Evolutionary conservation across 2,888 invertebrate species (phyloP), one percentile per base, ranked within the genome.

Genomic region (Trichogramma evanescens): DNA sequence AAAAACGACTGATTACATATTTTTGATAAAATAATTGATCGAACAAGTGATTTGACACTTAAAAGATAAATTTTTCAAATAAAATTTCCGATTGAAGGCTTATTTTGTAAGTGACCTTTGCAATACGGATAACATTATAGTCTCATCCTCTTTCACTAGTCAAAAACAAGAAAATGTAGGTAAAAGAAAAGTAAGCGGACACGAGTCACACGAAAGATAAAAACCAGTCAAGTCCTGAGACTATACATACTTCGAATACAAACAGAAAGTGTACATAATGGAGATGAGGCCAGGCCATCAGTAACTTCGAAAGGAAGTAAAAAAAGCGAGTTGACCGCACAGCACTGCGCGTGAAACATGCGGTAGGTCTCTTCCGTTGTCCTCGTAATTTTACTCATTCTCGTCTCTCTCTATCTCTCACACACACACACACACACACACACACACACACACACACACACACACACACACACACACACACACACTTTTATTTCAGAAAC

Each of bases 281-380:
- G 61, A 58, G 54, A 26, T 8, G 55, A 3, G 56, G 54, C 26
- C 26, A 26, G 26, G 26, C 26, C 26, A 26, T 26, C 26, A 26
- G 26, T 26, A 51, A 38, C 44, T 50, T 38, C 45, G 50, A 58
- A 54, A 50, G 53, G 51, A 60, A 58, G 44, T 38, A 42, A 56
- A 45, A 7, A 57, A 52, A 56, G 58, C 26, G 54, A 56, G 45
- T 51, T 54, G 59, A 44, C 48, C 53, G 56, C 43, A 41, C 54
- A 53, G 39, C 50, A 50, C 7, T 9, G 38, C 39, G n/a, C 40
- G 51, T 41, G 41, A 40, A 63, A 62, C 59, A 62, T 62, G 62
- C 64, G 64, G 64, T 64, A 64, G 64, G 64, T 63, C 62, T 61
- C 54, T 49, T 56, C 62, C n/a, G 56, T 50, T 46, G 55, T 6